Conservation (phyloP, 2,113 vertebrate species). For the Lota lota region DNA sequence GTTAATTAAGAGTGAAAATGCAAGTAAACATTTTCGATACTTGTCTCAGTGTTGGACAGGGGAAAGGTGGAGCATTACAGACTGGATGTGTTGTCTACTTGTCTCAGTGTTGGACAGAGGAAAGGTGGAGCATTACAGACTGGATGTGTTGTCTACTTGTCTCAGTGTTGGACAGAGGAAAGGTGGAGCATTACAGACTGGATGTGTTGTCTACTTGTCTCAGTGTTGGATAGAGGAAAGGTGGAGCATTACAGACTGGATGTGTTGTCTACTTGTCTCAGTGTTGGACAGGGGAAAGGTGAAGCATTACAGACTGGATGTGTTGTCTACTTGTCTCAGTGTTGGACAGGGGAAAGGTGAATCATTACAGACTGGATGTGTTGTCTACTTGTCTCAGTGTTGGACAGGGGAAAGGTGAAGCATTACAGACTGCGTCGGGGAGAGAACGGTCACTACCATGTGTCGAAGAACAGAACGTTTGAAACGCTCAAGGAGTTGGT, state of each 20-base stretch:
- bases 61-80: conserved; percentile 88
- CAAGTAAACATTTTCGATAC: background rate
- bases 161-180: too few relatives aligned
- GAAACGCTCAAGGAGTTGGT: conserved; percentile 79
- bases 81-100: conserved; percentile 47
- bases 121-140: background rate
- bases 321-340: background rate
- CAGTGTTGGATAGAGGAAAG: too few relatives aligned
- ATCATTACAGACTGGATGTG: background rate
- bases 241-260: background rate
- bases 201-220: too few relatives aligned
- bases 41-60: conserved; percentile 79
- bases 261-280: background rate
- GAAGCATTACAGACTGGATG: background rate
- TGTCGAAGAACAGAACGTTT: conserved; percentile 72
- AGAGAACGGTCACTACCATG: conserved; percentile 75
- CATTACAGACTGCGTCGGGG: conserved; percentile 85
- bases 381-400: conserved; percentile 72
- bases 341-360: too few relatives aligned
- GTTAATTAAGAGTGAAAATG: too few relatives aligned
- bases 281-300: too few relatives aligned
- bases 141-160: background rate
- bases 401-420: conserved; percentile 78
- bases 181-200: background rate
- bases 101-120: too few relatives aligned